A percentile compares a stretch with the other conserved stretches of the same genome.
phyloP scores from a whole-genome alignment of 2,888 invertebrate species.

The Hydropsyche betteni region DNA sequence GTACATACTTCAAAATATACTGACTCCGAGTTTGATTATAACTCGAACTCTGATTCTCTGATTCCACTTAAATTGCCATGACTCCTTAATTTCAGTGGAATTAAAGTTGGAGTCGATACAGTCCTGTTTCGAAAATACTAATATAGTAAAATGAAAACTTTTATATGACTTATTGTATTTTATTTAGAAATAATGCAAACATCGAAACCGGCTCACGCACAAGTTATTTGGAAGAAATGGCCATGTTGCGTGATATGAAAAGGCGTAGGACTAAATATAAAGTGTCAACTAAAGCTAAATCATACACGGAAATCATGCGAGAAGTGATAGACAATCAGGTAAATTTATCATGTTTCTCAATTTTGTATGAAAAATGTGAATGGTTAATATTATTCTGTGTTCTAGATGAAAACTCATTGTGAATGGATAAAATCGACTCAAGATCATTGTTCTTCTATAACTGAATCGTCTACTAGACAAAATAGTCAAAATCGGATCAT shows the following conservation, averaged over 20 bases:
- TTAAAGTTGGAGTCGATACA: too few species aligned
- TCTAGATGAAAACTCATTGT: constrained; percentile 15
- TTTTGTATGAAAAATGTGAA: too few species aligned
- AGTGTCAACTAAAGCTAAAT: constrained; percentile 66
- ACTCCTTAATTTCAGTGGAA: too few species aligned
- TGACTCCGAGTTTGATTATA: too few species aligned
- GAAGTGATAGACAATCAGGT: constrained; percentile 70
- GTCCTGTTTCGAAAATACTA: too few species aligned
- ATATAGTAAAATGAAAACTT: neutral
- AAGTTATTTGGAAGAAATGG: constrained; percentile 60
- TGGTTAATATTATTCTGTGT: neutral
- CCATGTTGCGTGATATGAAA: constrained; percentile 68
- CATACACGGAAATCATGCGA: constrained; percentile 68
- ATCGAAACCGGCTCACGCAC: neutral
- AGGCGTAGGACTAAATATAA: constrained; percentile 69
- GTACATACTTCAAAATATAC: too few species aligned
- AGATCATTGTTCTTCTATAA: neutral
- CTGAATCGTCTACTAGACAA: neutral
- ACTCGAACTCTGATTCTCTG: too few species aligned
- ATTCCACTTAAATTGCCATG: too few species aligned
- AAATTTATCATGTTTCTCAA: constrained; percentile 40
- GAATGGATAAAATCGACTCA: neutral
- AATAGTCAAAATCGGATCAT: neutral
- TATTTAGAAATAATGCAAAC: constrained; percentile 21
- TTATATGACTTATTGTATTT: too few species aligned